Evolutionary conservation across 2,888 invertebrate species (phyloP), one percentile per base, ranked within the genome.

Genomic region (Lasioglossum marginatum): DNA sequence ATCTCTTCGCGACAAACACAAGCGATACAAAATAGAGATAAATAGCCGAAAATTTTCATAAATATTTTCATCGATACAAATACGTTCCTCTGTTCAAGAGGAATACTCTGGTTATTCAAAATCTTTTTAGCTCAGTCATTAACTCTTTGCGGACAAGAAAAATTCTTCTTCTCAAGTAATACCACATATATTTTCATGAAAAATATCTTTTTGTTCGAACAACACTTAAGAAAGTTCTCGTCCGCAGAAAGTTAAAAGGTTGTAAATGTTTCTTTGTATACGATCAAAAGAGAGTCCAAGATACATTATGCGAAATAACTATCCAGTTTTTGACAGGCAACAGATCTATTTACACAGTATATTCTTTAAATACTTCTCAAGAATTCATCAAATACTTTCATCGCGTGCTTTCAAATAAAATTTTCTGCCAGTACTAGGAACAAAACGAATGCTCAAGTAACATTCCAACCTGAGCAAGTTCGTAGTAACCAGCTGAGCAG

Each of bases 401-500:
- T 34, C 19, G 66, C 1, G 8, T 19, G 8, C 19, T 68, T 34
- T 23, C 68, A 37, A 68, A 68, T 16, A 23, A 68, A 19, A 34
- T 37, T 37, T 37, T 37, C n/a, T 31, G 4, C 19, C 2, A 68
- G 16, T 23, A 40, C n/a, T 27, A 19, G n/a, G n/a, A 57, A 48
- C 12, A 19, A 12, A 37, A 40, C 16, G 45, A 43, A 70, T 63
- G 12, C 10, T 40, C 31, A 14, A 45, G 63, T 4, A 73, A 63
- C 37, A 71, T 60, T 89, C 93, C 91, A 95, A 98, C 99, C 97
- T 99, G 99, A 92, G 99, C 99, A 91, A 99, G 97, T 96, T 99
- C 99, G 96, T 98, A 99, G 96, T 99, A 99, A 76, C 99, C 99
- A 87, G 99, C 99, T 87, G 99, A 99, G 96, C 99, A 99, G 86